Evolutionary conservation across 1,140 invertebrate species (phyloP).

Genomic region (Diploscapter pachys): DNA sequence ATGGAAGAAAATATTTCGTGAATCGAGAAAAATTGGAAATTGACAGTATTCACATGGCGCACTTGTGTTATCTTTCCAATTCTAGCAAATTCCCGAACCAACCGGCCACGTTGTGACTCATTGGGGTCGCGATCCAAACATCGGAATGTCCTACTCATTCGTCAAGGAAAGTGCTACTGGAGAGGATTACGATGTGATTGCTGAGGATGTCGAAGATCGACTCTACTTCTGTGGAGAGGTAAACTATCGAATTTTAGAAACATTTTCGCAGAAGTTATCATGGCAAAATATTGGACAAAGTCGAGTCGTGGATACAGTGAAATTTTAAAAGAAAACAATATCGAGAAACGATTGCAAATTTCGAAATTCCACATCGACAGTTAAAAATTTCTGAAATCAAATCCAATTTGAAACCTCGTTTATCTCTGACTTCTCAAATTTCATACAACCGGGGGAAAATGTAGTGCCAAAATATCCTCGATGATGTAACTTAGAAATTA

Average conservation of each 20-base stretch:
- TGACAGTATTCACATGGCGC: no score
- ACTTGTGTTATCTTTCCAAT: background rate
- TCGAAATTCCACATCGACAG: no score
- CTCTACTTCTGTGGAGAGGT: conserved; percentile 65
- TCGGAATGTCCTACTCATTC: conserved; percentile 62
- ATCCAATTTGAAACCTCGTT: no score
- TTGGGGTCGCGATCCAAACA: conserved; percentile 60
- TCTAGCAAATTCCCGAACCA: conserved; percentile 57
- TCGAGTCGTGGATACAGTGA: no score
- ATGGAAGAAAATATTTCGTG: no score
- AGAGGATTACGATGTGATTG: conserved; percentile 60
- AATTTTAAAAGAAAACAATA: no score
- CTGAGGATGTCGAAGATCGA: conserved; percentile 59
- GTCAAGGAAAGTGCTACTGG: conserved; percentile 60
- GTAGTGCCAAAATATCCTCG: no score
- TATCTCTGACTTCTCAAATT: no score
- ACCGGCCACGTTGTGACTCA: conserved; percentile 60
- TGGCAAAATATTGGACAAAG: background rate
- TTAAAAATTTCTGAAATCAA: no score
- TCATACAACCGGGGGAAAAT: no score
- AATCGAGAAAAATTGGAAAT: no score
- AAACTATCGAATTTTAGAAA: conserved; percentile 8
- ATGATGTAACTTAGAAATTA: background rate
- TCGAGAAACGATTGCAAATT: no score
- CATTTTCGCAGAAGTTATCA: background rate